Percentiles rank a stretch among this genome's conserved stretches.
phyloP scores from a whole-genome alignment of 2,797 vertebrate genomes.

The Arctocebus calabarensis region DNA sequence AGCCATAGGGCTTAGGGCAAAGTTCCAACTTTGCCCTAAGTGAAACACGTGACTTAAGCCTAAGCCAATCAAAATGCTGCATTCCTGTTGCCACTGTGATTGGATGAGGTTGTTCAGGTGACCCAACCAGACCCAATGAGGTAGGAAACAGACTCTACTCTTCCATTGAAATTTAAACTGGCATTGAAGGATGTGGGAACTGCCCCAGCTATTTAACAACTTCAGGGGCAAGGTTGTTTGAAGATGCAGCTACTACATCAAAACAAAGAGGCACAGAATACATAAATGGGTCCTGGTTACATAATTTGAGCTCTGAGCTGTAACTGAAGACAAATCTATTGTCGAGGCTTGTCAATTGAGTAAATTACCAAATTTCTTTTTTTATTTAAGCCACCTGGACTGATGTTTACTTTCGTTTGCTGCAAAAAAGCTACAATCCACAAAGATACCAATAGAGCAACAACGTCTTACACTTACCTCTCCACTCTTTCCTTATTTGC shows the following conservation, averaged over 20 bases:
- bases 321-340: background rate
- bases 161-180: background rate
- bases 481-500: background rate
- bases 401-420: slow-evolving; percentile 2
- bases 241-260: background rate
- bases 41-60: background rate
- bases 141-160: background rate
- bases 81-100: background rate
- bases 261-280: background rate
- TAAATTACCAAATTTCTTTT: background rate
- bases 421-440: background rate
- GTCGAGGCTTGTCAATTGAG: background rate
- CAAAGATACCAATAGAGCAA: background rate
- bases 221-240: background rate
- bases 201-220: background rate
- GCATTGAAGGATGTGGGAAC: background rate
- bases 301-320: background rate
- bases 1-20: background rate
- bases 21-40: background rate
- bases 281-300: background rate
- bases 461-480: background rate
- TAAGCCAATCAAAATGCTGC: background rate
- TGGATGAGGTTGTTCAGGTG: background rate
- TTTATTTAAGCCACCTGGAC: background rate
- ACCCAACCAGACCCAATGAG: background rate